These are phyloP conservation scores for Sphaeridia pumilis DNA, from an alignment of 2,888 invertebrate genomes.

Conservation along the genomic window DNA sequence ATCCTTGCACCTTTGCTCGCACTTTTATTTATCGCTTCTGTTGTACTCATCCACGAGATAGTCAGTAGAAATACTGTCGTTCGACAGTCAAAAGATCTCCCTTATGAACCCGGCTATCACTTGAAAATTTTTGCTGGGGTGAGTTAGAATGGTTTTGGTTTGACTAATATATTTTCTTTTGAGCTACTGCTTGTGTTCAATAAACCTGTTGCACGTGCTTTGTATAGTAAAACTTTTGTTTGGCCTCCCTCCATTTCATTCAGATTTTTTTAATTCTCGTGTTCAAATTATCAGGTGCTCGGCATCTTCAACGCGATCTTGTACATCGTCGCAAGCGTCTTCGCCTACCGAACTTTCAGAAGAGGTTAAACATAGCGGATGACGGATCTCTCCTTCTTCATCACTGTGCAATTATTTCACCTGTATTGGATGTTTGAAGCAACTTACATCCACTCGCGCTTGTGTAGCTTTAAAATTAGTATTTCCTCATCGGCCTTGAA, in stretches of 20 bases:
- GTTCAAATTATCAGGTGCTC: conserved; percentile 49
- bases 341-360: conserved; percentile 64
- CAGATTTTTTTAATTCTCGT: conserved; percentile 39
- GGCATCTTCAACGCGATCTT: conserved; percentile 59
- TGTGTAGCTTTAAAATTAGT: no score
- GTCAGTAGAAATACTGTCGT: conserved; percentile 21
- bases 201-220: neutral
- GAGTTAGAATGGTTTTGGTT: conserved; percentile 30
- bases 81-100: conserved; percentile 14
- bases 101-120: conserved; percentile 34
- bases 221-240: conserved; percentile 3
- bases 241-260: conserved; percentile 10
- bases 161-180: neutral
- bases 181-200: neutral
- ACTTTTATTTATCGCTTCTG: conserved; percentile 36
- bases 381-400: neutral
- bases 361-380: conserved; percentile 46
- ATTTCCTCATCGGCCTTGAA: no score
- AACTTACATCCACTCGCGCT: no score
- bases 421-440: no score
- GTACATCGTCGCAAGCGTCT: conserved; percentile 63
- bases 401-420: neutral
- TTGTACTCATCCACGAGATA: conserved; percentile 33
- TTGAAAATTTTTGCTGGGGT: conserved; percentile 37
- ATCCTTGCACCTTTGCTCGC: conserved; percentile 34